Evolutionary conservation across 2,888 invertebrate genomes (phyloP), one percentile per base, ranked within the genome.

Genomic region (Branchipolynoe longqiensis): DNA sequence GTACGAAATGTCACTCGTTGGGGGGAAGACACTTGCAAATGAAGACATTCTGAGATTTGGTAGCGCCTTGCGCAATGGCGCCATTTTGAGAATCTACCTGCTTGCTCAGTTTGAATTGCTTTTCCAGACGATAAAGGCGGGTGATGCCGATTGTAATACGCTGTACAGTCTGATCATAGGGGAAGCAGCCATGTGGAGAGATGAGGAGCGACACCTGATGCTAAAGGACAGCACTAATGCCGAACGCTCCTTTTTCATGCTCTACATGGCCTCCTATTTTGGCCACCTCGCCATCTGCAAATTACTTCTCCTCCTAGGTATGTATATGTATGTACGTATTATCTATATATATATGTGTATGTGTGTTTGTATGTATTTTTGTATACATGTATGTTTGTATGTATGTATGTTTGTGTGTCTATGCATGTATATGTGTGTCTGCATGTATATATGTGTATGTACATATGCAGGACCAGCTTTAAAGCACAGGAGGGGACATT

Each of bases 41-140:
- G 38, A 31, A 18, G 36, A 22, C 33, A 78, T 40, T 8, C 4
- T 85, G 14, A 62, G 31, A 40, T 85, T 85, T 31, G 85, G 81
- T 12, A 33, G 40, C 31, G 25, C 58, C 59, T 28, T 85, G 3
- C 58, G 62, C 4, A 85, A 81, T 62, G 85, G 85, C 12, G 85
- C 64, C 41, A 54, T 85, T n/a, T 33, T 85, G 41, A 81, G 28
- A n/a, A 54, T 33, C 6, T 18, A 8, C 1, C 78, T 78, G 3
- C 31, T 48, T 22, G 0, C 78, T 31, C 54, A 31, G 6, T 25
- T 48, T 31, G 48, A 78, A 18, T 28, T 12, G 12, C 54, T 78
- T 4, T 78, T 48, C 28, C 22, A 28, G 12, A 54, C 28, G 3
- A 28, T 54, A 1, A 54, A 41, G 25, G 78, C 41, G 14, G 28